phyloP scores from a whole-genome alignment of 2,113 vertebrate species.

The Ciconia boyciana region DNA sequence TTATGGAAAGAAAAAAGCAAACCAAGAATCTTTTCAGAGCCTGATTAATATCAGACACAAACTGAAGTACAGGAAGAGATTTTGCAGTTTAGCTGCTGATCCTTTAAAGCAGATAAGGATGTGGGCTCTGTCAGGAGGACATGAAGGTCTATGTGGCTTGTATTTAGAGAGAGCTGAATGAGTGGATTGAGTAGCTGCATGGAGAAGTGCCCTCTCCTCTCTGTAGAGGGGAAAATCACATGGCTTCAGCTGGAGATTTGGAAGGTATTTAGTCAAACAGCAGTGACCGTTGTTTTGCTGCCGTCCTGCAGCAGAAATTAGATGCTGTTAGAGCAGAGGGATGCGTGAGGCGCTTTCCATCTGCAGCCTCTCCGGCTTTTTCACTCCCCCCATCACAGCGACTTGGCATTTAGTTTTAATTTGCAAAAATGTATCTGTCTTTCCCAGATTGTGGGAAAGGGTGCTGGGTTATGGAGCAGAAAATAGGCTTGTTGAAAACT shows the following conservation, averaged over 20 bases:
- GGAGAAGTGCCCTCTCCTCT: neutral
- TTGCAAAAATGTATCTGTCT: neutral
- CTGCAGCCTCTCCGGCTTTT: neutral
- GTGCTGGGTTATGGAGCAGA: neutral
- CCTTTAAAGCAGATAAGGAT: neutral
- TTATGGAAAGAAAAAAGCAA: neutral
- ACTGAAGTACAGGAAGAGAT: neutral
- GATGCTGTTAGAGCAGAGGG: neutral
- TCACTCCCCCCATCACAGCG: neutral
- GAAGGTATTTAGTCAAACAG: neutral
- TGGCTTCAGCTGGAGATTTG: neutral
- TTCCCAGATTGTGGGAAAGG: neutral
- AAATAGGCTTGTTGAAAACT: neutral
- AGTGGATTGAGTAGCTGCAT: neutral
- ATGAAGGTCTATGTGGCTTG: neutral
- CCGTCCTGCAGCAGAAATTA: neutral
- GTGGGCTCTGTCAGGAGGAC: neutral
- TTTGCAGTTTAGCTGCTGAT: neutral
- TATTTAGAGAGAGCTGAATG: neutral
- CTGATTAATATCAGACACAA: slow-evolving; percentile 3
- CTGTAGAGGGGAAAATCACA: fast-evolving
- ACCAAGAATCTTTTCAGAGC: neutral
- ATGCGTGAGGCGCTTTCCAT: fast-evolving
- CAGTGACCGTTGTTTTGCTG: neutral
- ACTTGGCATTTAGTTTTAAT: neutral